Evolutionary conservation across 2,113 vertebrate genomes (phyloP).

Genomic region (Chrysochloris asiatica): DNA sequence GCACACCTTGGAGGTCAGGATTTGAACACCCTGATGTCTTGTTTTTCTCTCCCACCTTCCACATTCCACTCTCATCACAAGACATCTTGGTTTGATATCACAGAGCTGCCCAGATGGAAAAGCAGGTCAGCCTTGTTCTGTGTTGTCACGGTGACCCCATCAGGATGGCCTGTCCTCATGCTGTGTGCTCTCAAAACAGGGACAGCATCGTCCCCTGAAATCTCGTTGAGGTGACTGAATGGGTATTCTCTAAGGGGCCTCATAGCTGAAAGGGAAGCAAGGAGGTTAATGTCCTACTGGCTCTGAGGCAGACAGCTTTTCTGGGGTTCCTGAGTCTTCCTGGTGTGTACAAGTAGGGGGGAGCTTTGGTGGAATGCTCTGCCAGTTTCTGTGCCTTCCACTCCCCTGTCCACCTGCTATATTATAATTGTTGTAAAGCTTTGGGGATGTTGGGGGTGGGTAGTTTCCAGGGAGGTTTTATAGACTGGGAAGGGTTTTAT

Average conservation of each 20-base stretch:
- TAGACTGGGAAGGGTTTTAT: background rate
- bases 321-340: accelerated
- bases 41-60: background rate
- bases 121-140: background rate
- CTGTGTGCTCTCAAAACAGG: background rate
- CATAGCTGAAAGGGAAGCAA: background rate
- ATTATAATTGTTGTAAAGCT: background rate
- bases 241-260: background rate
- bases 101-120: background rate
- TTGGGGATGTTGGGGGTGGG: background rate
- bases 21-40: accelerated
- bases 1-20: background rate
- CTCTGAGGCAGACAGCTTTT: background rate
- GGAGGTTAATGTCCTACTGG: accelerated
- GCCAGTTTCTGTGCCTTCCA: no score
- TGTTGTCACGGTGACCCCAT: background rate
- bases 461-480: background rate
- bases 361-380: background rate
- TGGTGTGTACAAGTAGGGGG: background rate
- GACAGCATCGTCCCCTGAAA: background rate
- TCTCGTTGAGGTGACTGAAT: background rate
- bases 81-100: background rate
- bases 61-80: accelerated
- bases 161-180: background rate
- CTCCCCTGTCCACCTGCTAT: background rate